These are phyloP conservation scores for Turdus rufiventris DNA, from an alignment of 2,113 vertebrate species.

Conservation along the genomic window DNA sequence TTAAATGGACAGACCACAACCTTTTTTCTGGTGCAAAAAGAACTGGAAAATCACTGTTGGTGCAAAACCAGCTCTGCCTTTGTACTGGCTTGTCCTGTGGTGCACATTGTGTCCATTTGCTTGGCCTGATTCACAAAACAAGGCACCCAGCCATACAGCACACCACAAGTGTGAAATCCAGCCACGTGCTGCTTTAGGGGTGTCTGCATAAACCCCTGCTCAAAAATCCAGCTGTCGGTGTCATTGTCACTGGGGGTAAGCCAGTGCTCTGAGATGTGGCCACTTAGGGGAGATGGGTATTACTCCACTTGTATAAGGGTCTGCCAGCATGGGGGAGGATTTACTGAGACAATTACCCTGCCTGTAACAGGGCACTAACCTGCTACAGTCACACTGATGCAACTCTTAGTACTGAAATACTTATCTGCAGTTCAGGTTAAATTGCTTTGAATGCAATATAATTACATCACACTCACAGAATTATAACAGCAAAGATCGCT, in stretches of 20 bases:
- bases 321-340: background rate
- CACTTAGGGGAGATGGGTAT: rapidly evolving
- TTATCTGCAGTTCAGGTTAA: background rate
- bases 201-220: background rate
- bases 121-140: background rate
- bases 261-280: background rate
- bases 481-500: background rate
- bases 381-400: background rate
- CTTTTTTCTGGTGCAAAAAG: background rate
- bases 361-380: background rate
- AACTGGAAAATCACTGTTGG: background rate
- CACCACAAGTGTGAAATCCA: rapidly evolving
- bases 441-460: background rate
- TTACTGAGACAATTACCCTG: background rate
- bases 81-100: background rate
- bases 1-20: background rate
- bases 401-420: background rate
- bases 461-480: background rate
- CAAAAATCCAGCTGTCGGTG: background rate
- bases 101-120: background rate
- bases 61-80: background rate
- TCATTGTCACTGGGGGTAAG: background rate
- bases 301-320: background rate
- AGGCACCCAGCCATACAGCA: background rate
- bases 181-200: background rate